Conservation (phyloP, 30 jellyfish, hydroid and myxozoan species). For the Pseudorhiza aurosa region DNA sequence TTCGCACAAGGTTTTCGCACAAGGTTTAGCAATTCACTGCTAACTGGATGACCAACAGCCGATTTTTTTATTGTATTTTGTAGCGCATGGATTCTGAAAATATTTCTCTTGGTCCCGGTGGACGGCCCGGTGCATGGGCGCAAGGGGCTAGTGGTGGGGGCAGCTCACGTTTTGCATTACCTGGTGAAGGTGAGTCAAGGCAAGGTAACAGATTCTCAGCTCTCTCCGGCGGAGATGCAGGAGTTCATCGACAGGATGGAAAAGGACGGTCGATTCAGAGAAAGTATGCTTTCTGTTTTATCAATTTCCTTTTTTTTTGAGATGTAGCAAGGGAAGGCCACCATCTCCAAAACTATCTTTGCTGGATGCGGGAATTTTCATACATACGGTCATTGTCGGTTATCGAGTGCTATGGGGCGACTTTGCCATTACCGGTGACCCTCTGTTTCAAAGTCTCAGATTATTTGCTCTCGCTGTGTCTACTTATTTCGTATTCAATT, state of each 20-base stretch:
- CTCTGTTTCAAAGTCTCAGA: too few relatives aligned
- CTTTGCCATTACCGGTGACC: too few relatives aligned
- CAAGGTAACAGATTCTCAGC: slow-evolving; percentile 72
- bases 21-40: background rate
- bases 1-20: background rate
- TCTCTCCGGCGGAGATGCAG: slow-evolving; percentile 46
- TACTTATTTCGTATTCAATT: too few relatives aligned
- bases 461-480: too few relatives aligned
- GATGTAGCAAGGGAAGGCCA: too few relatives aligned
- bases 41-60: background rate
- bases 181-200: slow-evolving; percentile 42
- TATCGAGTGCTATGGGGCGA: too few relatives aligned
- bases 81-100: slow-evolving; percentile 79
- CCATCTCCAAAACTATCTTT: too few relatives aligned
- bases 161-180: slow-evolving; percentile 67
- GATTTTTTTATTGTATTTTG: background rate
- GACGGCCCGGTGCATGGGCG: slow-evolving; percentile 87
- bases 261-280: slow-evolving; percentile 20
- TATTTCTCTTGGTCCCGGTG: slow-evolving; percentile 95
- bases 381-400: too few relatives aligned
- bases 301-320: too few relatives aligned
- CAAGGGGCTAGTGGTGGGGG: slow-evolving; percentile 97
- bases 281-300: slow-evolving; percentile 5
- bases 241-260: slow-evolving; percentile 27
- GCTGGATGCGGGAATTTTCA: too few relatives aligned